These are phyloP conservation scores for Theonella swinhoei DNA, from an alignment of 37 sponge, comb jelly and placozoan genomes.

Conservation along the genomic window DNA sequence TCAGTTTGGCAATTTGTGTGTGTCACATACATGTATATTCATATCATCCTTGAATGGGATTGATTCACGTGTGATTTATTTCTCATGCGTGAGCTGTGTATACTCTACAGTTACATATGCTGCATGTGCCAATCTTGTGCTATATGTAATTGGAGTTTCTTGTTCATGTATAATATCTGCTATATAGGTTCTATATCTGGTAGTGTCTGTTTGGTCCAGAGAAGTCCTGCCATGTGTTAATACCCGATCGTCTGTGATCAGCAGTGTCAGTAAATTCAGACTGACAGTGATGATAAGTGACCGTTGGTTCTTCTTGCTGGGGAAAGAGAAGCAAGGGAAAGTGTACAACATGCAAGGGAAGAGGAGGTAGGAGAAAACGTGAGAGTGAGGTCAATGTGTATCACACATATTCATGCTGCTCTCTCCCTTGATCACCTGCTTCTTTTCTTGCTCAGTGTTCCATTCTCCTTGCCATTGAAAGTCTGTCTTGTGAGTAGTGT, in stretches of 20 bases:
- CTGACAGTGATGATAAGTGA: slow-evolving; percentile 7
- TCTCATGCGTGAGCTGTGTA: too few species aligned
- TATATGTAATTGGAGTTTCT: too few species aligned
- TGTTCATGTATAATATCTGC: too few species aligned
- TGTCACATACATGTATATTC: too few species aligned
- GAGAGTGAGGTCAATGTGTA: background rate
- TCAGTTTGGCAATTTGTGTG: too few species aligned
- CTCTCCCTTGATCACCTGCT: background rate
- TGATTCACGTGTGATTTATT: too few species aligned
- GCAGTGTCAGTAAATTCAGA: slow-evolving; percentile 90
- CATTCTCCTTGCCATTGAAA: slow-evolving; percentile 71
- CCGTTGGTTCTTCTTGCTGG: slow-evolving; percentile 28
- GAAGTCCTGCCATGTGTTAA: slow-evolving; percentile 89
- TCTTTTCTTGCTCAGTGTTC: slow-evolving; percentile 53
- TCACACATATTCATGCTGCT: background rate
- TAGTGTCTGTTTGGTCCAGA: slow-evolving; percentile 35
- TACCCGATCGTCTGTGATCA: slow-evolving; percentile 72
- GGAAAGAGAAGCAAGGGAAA: background rate
- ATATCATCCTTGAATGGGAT: too few species aligned
- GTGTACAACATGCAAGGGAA: background rate
- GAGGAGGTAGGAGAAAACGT: background rate
- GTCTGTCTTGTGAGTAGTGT: slow-evolving; percentile 69
- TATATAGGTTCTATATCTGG: too few species aligned
- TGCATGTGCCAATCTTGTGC: too few species aligned
- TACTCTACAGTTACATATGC: too few species aligned